Conservation (phyloP, 2,888 invertebrate species). For the Thyatira batis region DNA sequence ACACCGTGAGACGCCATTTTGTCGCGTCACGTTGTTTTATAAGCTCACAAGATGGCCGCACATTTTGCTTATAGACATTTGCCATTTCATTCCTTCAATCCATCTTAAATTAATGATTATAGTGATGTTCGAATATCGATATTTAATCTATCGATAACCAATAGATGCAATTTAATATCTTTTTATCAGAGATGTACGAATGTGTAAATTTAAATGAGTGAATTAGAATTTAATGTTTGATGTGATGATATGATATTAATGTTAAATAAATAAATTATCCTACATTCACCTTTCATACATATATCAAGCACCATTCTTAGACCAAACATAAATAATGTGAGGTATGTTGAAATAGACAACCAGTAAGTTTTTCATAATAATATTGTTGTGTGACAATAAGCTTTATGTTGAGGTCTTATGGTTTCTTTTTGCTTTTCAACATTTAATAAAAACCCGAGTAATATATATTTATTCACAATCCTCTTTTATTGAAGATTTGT, state of each 20-base stretch:
- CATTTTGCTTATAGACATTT: background rate
- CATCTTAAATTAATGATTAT: background rate
- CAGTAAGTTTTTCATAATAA: too few relatives aligned
- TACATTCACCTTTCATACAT: constrained; percentile 7
- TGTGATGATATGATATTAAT: background rate
- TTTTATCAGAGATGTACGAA: background rate
- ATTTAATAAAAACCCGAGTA: constrained; percentile 18
- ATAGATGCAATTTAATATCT: background rate
- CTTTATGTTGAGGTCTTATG: background rate
- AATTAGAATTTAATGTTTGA: background rate
- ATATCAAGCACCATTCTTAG: constrained; percentile 37
- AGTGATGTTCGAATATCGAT: background rate
- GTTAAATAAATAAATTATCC: background rate
- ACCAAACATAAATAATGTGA: constrained; percentile 18
- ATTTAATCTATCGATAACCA: background rate
- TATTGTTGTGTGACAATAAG: background rate
- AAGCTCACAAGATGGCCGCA: constrained; percentile 7
- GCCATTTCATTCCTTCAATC: background rate
- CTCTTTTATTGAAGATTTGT: too few relatives aligned
- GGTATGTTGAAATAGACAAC: background rate
- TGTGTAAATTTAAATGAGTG: background rate
- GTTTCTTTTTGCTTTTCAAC: too few relatives aligned
- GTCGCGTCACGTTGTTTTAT: constrained; percentile 6
- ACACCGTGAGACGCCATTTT: constrained; percentile 5
- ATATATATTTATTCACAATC: too few relatives aligned